Evolutionary conservation across 2,888 invertebrate species (phyloP).

Genomic region (Eubasilissa splendida): DNA sequence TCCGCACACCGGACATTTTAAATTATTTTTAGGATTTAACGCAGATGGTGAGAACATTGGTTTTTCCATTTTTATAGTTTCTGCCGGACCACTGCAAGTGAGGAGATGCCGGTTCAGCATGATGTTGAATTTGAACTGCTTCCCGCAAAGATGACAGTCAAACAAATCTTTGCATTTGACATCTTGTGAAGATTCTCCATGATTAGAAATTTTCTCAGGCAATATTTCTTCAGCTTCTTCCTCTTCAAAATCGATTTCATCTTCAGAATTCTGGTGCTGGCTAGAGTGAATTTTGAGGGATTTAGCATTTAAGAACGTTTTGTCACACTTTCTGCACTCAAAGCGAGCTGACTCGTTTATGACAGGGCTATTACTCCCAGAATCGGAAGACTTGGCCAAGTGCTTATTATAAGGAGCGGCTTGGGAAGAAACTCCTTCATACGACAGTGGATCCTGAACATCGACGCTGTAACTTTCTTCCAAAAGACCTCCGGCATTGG

Average conservation of each 20-base stretch:
- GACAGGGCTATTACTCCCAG: slow-evolving; percentile 38
- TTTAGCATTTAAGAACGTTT: slow-evolving; percentile 43
- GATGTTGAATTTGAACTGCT: slow-evolving; percentile 69
- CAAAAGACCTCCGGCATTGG: slow-evolving; percentile 62
- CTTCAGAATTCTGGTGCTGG: background rate
- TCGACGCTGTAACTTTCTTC: slow-evolving; percentile 56
- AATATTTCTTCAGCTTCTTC: slow-evolving; percentile 6
- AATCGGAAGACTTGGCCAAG: slow-evolving; percentile 32
- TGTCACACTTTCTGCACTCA: slow-evolving; percentile 46
- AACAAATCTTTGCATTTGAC: slow-evolving; percentile 54
- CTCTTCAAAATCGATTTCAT: slow-evolving; percentile 2
- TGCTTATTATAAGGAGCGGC: slow-evolving; percentile 39
- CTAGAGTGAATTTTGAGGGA: slow-evolving; percentile 36
- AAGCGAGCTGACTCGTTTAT: slow-evolving; percentile 21
- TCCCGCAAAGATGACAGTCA: slow-evolving; percentile 66
- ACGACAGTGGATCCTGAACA: slow-evolving; percentile 48
- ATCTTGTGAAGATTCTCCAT: slow-evolving; percentile 40
- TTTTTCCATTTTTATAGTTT: background rate
- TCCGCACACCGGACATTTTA: slow-evolving; percentile 48
- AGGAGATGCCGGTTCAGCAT: slow-evolving; percentile 68
- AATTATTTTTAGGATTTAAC: background rate
- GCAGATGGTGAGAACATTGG: background rate
- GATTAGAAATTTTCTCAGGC: slow-evolving; percentile 1
- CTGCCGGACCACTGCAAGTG: slow-evolving; percentile 26
- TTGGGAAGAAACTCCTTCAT: slow-evolving; percentile 40